phyloP scores from a whole-genome alignment of 2,113 vertebrate genomes.

The Serilophus lunatus region DNA sequence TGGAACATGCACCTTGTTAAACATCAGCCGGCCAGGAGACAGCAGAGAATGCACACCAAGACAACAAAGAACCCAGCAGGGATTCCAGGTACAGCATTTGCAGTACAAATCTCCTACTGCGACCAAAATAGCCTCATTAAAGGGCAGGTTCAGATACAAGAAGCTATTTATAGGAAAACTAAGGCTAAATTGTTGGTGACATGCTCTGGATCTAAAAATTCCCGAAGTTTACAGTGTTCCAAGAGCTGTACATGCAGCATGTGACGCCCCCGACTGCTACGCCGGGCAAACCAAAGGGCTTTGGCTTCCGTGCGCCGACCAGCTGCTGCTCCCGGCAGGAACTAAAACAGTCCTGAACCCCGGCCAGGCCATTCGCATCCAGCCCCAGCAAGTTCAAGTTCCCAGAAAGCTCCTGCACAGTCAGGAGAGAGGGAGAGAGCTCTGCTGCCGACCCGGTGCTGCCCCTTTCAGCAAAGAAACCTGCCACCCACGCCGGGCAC shows the following conservation, averaged over 20 bases:
- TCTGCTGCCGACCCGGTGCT: background rate
- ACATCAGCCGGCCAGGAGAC: background rate
- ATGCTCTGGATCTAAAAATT: background rate
- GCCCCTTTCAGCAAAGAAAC: background rate
- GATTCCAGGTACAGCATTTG: background rate
- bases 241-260: background rate
- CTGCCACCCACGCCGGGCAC: background rate
- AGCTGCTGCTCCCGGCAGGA: conserved; percentile 18
- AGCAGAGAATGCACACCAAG: background rate
- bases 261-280: background rate
- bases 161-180: background rate
- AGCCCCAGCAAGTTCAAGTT: background rate
- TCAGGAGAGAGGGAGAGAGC: background rate
- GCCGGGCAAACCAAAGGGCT: background rate
- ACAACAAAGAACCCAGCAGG: background rate
- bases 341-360: background rate
- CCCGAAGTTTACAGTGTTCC: background rate
- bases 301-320: background rate
- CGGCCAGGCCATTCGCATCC: background rate
- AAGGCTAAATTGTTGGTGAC: background rate
- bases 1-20: background rate
- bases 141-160: background rate
- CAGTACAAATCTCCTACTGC: background rate
- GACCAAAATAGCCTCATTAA: background rate
- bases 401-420: background rate